Percentiles rank a stretch among this genome's conserved stretches.
These are phyloP conservation scores for Cyclophora albipunctata DNA, from an alignment of 2,888 invertebrate species.

Conservation along the genomic window DNA sequence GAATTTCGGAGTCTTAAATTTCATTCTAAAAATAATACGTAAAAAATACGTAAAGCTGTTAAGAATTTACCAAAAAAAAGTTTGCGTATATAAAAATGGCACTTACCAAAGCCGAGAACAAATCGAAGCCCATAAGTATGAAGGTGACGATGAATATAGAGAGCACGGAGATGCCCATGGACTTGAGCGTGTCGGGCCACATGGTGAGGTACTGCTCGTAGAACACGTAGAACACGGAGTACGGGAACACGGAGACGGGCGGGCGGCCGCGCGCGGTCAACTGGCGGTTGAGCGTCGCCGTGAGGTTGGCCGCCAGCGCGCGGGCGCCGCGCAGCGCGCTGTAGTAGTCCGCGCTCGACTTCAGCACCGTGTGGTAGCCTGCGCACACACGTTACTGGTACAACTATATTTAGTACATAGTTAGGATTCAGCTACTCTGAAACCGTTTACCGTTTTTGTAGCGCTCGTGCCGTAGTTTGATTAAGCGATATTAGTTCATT, in stretches of 20 bases:
- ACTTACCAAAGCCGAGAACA: slow-evolving; percentile 85
- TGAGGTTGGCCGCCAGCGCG: slow-evolving; percentile 86
- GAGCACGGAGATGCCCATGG: slow-evolving; percentile 89
- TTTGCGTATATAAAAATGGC: no score
- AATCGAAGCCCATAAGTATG: slow-evolving; percentile 93
- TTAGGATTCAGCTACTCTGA: no score
- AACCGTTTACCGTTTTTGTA: no score
- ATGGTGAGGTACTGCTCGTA: slow-evolving; percentile 99
- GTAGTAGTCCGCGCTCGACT: slow-evolving; percentile 92
- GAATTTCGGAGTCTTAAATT: no score
- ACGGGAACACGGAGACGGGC: slow-evolving; percentile 85
- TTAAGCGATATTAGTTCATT: no score
- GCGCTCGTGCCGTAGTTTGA: no score
- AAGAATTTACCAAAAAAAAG: no score
- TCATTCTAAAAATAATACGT: no score
- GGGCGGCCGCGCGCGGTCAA: slow-evolving; percentile 58
- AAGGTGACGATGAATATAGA: slow-evolving; percentile 97
- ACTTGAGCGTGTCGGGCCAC: slow-evolving; percentile 92
- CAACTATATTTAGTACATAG: no score
- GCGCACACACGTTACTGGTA: slow-evolving; percentile 5
- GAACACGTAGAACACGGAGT: slow-evolving; percentile 98
- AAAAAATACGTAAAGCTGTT: no score
- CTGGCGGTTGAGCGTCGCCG: slow-evolving; percentile 81
- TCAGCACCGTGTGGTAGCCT: slow-evolving; percentile 91
- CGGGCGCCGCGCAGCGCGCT: slow-evolving; percentile 89